Evolutionary conservation across 2,113 vertebrate species (phyloP), one percentile per base, ranked within the genome.

Genomic region (Triplophysa dalaica): DNA sequence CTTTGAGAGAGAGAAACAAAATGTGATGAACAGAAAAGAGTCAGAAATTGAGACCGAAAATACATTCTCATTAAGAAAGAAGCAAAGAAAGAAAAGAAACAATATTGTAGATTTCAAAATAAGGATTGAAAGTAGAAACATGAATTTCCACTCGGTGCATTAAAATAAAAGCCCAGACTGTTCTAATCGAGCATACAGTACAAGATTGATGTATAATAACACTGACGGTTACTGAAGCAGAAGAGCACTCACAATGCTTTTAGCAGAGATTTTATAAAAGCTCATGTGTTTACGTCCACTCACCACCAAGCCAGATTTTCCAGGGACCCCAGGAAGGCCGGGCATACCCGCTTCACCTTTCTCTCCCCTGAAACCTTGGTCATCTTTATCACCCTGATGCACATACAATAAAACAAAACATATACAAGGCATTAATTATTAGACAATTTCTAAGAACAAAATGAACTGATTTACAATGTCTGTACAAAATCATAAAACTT

Each of bases 271-370:
- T 17, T 48, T 62, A 41, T 63, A 14, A 63, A 58, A 26, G 64
- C 33, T 10, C 60, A 21, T 33, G 33, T 58, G n/a, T 13, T 24
- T 33, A 58, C 64, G 26, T 70, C 76, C 70, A 92, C 95, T 94
- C 88, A 98, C 97, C 86, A 89, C 85, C 24, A 88, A 81, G 65
- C 96, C 96, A 0, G 93, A 91, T 87, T 79, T 93, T 82, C 96
- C 96, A 0, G 94, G 94, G 3, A 87, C 79, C 41, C 96, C 96
- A 50, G 93, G 92, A 50, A 85, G 90, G 19, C 95, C 96, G 0
- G 84, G 78, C 2, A 83, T 82, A 21, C 91, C 91, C 0, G 92
- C 78, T 26, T 95, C 95, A 82, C 96, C 95, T 84, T 93, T 94
- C 83, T 94, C 74, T 29, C 95, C 94, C 0, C 82, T 89, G 61